Percentiles rank a stretch among this genome's conserved stretches.
Conservation (phyloP, 2,797 vertebrate species). For the Alfaro cultratus region DNA sequence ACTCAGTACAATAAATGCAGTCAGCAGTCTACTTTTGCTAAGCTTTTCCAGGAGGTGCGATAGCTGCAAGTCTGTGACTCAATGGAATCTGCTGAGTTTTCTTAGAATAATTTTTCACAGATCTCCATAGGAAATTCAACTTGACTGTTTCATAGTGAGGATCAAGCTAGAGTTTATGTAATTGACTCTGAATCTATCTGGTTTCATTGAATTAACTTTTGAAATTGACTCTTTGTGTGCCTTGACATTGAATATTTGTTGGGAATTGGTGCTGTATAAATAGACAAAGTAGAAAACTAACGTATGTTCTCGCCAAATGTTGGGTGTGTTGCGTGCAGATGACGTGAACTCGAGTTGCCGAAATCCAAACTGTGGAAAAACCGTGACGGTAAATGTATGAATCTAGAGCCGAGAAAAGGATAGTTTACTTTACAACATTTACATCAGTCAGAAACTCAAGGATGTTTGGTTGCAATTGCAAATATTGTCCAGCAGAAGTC, state of each 20-base stretch:
- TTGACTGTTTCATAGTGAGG: not conserved
- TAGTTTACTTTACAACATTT: not conserved
- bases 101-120: not conserved
- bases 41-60: not conserved
- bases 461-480: conserved; percentile 59
- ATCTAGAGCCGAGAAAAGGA: not conserved
- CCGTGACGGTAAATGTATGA: not conserved
- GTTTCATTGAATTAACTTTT: not conserved
- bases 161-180: not conserved
- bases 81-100: not conserved
- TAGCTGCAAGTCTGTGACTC: not conserved
- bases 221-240: not conserved
- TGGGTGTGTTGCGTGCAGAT: not conserved
- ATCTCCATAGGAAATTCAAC: not conserved
- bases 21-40: not conserved
- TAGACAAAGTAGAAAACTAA: not conserved
- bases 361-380: not conserved
- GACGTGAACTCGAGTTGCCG: not conserved
- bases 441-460: not conserved
- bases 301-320: not conserved
- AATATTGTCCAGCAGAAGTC: conserved; percentile 77
- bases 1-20: too few relatives aligned
- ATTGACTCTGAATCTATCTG: not conserved
- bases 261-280: not conserved
- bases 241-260: not conserved